Percentiles rank a stretch among this genome's conserved stretches.
Conservation (phyloP, 2,797 vertebrate species). For the Argya squamiceps region DNA sequence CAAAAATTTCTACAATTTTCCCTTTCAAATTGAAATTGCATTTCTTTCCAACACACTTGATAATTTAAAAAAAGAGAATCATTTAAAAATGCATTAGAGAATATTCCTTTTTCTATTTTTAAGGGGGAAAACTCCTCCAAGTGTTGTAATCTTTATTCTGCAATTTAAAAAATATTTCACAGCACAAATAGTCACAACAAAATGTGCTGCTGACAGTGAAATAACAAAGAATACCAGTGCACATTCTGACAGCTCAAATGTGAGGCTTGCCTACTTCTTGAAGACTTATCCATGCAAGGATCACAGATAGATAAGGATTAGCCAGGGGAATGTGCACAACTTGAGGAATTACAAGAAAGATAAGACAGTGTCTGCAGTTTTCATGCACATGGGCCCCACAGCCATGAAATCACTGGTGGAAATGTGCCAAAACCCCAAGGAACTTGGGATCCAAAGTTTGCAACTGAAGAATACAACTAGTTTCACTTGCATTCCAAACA, state of each 20-base stretch:
- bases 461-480: background rate
- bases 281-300: background rate
- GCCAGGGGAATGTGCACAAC: background rate
- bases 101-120: background rate
- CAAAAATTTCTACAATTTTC: background rate
- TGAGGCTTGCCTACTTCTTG: background rate
- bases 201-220: background rate
- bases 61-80: background rate
- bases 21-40: background rate
- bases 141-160: background rate
- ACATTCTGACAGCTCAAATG: background rate
- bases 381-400: background rate
- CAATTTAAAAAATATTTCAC: background rate
- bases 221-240: background rate
- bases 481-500: background rate
- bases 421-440: background rate
- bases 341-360: background rate
- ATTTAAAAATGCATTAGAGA: background rate
- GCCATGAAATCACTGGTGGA: background rate
- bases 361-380: background rate
- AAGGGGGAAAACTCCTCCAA: background rate
- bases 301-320: background rate
- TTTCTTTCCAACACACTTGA: background rate
- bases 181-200: background rate
- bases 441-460: background rate